Evolutionary conservation across 1,140 invertebrate genomes (phyloP).

Genomic region (Lepidurus arcticus): DNA sequence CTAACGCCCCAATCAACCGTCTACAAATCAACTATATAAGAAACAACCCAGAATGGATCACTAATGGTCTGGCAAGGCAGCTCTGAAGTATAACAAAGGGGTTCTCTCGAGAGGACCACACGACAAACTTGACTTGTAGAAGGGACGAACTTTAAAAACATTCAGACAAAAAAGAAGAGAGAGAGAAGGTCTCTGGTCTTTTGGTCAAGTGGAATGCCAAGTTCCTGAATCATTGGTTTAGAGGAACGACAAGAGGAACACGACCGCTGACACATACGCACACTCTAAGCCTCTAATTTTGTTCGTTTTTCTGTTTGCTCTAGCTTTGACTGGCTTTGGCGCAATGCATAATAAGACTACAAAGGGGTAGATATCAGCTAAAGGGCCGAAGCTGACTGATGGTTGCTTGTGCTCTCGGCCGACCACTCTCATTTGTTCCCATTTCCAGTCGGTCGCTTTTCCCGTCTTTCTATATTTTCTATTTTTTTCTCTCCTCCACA

Average conservation of each 20-base stretch:
- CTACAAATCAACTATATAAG: not conserved
- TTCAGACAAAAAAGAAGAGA: not conserved
- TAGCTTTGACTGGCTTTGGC: not conserved
- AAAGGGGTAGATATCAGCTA: constrained; percentile 12
- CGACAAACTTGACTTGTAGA: not conserved
- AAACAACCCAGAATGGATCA: not conserved
- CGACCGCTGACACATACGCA: constrained; percentile 20
- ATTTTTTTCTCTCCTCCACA: not conserved
- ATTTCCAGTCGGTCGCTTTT: not conserved
- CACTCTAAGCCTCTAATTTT: not conserved
- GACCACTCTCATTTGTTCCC: not conserved
- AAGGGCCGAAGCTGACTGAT: not conserved
- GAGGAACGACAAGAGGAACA: constrained; percentile 18
- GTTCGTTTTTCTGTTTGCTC: not conserved
- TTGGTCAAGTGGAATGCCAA: constrained; percentile 18
- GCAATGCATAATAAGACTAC: not conserved
- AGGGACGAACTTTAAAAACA: not conserved
- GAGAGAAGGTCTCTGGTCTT: not conserved
- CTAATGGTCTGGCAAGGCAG: not conserved
- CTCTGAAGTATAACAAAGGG: not conserved
- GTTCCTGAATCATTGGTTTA: constrained; percentile 10
- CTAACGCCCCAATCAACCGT: not conserved
- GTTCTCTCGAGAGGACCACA: not conserved
- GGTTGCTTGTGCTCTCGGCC: not conserved
- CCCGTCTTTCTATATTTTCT: not conserved